phyloP scores from a whole-genome alignment of 1,140 invertebrate species.

The Plectrocnemia conspersa region DNA sequence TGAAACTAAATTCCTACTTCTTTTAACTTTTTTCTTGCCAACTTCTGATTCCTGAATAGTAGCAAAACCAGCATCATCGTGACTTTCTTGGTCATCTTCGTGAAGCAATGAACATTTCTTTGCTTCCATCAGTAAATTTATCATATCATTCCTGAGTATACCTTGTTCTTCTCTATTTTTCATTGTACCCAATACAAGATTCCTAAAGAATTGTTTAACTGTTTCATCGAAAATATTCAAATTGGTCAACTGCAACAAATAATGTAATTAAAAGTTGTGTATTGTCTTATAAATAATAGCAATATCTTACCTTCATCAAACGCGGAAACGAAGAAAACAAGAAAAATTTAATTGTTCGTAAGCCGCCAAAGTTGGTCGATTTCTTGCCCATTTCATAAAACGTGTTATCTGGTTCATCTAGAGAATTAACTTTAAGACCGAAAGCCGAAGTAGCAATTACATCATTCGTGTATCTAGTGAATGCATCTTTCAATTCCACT shows the following conservation, averaged over 20 bases:
- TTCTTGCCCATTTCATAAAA: constrained; percentile 37
- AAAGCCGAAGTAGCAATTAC: constrained; percentile 34
- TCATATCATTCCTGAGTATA: constrained; percentile 44
- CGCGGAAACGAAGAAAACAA: background rate
- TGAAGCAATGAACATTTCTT: constrained; percentile 33
- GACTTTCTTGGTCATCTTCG: constrained; percentile 6
- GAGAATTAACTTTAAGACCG: constrained; percentile 37
- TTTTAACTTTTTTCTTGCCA: constrained; percentile 28
- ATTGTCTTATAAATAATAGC: background rate
- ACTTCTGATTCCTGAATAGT: constrained; percentile 38
- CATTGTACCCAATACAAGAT: constrained; percentile 37
- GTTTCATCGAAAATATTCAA: constrained; percentile 30
- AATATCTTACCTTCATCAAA: constrained; percentile 5
- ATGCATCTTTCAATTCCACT: constrained; percentile 14
- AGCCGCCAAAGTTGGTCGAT: constrained; percentile 30
- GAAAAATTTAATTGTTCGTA: constrained; percentile 14
- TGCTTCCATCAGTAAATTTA: constrained; percentile 46
- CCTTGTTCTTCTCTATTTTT: constrained; percentile 37
- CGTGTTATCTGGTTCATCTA: constrained; percentile 38
- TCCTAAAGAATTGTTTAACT: constrained; percentile 38
- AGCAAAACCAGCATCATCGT: constrained; percentile 38
- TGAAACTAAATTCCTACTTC: constrained; percentile 14
- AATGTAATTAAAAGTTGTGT: constrained; percentile 7
- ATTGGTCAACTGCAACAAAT: constrained; percentile 7
- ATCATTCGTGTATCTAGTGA: constrained; percentile 12